Percentiles rank a stretch among this genome's conserved stretches.
phyloP scores from a whole-genome alignment of 2,113 vertebrate genomes.

The Alexandromys fortis region DNA sequence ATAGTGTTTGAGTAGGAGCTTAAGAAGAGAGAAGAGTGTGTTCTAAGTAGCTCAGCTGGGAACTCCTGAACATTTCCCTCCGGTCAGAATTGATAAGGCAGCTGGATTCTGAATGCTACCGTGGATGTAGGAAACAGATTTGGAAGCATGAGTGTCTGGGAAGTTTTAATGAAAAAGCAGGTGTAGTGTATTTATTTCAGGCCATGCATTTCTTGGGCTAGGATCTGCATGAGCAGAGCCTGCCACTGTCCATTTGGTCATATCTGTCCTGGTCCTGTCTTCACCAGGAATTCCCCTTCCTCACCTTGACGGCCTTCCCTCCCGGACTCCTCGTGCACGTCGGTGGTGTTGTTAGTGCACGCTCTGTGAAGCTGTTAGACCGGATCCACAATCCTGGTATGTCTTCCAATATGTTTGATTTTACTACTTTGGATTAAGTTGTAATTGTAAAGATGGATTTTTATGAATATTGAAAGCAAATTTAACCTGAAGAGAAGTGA shows the following conservation, averaged over 20 bases:
- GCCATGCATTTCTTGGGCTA: background rate
- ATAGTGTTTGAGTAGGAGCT: background rate
- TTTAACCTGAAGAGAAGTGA: slow-evolving; percentile 21
- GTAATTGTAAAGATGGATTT: slow-evolving; percentile 47
- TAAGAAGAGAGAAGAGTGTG: background rate
- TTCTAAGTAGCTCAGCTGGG: background rate
- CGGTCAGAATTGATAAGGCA: slow-evolving; percentile 16
- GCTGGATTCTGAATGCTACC: background rate
- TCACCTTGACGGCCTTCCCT: slow-evolving; percentile 96
- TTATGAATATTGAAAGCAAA: slow-evolving; percentile 24
- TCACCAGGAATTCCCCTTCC: slow-evolving; percentile 97
- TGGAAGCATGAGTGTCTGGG: background rate
- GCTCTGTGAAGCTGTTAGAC: slow-evolving; percentile 98
- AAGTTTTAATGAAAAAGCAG: background rate
- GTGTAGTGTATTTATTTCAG: background rate
- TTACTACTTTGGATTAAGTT: slow-evolving; percentile 35
- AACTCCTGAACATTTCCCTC: background rate
- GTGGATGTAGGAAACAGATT: background rate
- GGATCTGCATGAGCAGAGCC: background rate
- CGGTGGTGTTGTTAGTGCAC: slow-evolving; percentile 97
- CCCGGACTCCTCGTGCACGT: slow-evolving; percentile 95
- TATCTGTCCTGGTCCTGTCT: slow-evolving; percentile 2
- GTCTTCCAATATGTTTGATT: slow-evolving; percentile 70
- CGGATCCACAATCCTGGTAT: slow-evolving; percentile 99
- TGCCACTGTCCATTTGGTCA: background rate